phyloP scores from a whole-genome alignment of 2,113 vertebrate species.

The Rhegmatorhina hoffmannsi region DNA sequence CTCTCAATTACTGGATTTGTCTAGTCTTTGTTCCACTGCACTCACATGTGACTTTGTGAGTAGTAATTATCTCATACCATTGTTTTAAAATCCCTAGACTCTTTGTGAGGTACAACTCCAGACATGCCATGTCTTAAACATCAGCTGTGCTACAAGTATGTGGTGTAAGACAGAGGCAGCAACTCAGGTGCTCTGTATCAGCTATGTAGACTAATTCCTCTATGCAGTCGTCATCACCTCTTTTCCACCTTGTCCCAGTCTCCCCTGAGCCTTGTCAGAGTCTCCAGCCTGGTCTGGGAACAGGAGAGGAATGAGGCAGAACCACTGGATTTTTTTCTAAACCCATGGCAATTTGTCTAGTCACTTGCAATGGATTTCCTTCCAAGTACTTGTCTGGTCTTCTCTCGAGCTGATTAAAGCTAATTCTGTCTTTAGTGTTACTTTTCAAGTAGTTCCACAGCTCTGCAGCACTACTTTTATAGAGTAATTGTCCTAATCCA shows the following conservation, averaged over 20 bases:
- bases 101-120: constrained; percentile 34
- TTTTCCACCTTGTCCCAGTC: background rate
- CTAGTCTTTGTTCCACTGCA: constrained; percentile 4
- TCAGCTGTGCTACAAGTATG: background rate
- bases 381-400: background rate
- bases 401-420: background rate
- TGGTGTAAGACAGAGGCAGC: background rate
- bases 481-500: background rate
- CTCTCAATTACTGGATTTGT: background rate
- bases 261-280: background rate
- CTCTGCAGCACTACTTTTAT: background rate
- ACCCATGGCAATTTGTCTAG: background rate
- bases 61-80: constrained; percentile 37
- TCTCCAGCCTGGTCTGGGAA: background rate
- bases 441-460: background rate
- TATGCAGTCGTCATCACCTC: background rate
- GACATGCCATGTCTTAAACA: background rate
- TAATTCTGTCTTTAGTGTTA: background rate
- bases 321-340: background rate
- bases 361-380: background rate
- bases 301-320: background rate
- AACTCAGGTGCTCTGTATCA: background rate
- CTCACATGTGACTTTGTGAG: background rate
- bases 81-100: constrained; percentile 20
- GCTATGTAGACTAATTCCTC: background rate